Conservation (phyloP, 2,113 vertebrate genomes). For the Cephalopterus ornatus region DNA sequence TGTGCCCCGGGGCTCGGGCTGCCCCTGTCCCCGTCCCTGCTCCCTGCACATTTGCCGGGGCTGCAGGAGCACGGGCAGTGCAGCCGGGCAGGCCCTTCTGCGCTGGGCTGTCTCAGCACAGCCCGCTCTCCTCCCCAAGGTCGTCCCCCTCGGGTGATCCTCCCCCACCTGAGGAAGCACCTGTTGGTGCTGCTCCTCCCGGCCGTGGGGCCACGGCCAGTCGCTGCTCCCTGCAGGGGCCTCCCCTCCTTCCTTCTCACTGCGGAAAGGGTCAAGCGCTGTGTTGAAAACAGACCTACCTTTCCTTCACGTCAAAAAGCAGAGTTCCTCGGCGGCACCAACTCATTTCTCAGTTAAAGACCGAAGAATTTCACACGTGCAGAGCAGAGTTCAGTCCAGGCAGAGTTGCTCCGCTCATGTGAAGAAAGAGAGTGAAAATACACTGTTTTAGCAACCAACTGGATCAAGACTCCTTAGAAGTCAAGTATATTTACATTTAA, state of each 20-base stretch:
- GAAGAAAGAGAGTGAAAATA: neutral
- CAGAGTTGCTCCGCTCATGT: neutral
- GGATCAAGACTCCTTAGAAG: neutral
- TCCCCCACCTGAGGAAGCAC: neutral
- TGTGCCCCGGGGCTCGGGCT: neutral
- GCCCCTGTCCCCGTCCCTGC: neutral
- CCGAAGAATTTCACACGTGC: neutral
- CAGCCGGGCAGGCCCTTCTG: neutral
- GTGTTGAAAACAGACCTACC: neutral
- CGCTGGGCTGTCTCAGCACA: neutral
- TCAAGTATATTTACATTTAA: neutral
- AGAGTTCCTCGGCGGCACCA: neutral
- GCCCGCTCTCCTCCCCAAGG: neutral
- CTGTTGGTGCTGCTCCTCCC: neutral
- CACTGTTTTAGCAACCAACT: neutral
- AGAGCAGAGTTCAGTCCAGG: neutral
- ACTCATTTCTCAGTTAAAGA: neutral
- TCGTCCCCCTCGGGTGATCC: rapidly evolving
- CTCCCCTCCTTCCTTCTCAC: neutral
- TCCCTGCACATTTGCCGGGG: neutral
- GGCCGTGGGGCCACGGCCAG: neutral
- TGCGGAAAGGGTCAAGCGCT: neutral
- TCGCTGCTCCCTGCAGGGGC: neutral
- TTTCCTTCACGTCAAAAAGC: neutral
- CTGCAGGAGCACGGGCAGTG: neutral